Percentiles rank a stretch among this genome's conserved stretches.
Conservation (phyloP, 2,797 vertebrate genomes). For the Okamejei kenojei region DNA sequence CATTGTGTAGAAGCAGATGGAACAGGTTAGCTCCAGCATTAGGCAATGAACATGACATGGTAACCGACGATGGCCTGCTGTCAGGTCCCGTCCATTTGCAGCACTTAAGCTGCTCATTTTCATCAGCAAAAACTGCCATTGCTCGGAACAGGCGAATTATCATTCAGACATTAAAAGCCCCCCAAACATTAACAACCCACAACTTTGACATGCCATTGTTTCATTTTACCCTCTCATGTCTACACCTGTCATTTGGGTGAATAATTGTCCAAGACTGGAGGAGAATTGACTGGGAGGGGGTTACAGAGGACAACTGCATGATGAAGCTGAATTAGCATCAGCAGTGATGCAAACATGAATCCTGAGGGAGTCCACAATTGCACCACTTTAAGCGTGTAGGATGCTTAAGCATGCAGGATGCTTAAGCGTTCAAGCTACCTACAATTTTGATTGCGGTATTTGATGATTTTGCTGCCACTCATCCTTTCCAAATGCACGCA, state of each 20-base stretch:
- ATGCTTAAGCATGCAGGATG: neutral
- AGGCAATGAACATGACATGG: neutral
- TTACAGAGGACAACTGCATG: neutral
- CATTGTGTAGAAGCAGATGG: neutral
- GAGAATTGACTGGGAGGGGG: constrained; percentile 15
- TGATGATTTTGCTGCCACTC: neutral
- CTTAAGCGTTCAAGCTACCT: neutral
- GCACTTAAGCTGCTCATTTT: neutral
- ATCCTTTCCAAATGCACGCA: neutral
- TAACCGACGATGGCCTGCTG: neutral
- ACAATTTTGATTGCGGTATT: no score
- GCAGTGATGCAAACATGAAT: neutral
- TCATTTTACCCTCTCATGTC: neutral
- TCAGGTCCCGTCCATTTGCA: neutral
- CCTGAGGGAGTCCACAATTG: neutral
- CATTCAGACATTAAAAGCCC: neutral
- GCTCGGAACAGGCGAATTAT: neutral
- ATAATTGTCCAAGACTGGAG: neutral
- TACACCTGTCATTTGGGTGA: neutral
- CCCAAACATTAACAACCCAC: no score
- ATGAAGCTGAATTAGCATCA: constrained; percentile 26
- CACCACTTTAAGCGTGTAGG: neutral
- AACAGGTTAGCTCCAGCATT: neutral
- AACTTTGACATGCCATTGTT: neutral
- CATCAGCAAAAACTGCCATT: neutral